phyloP scores from a whole-genome alignment of 2,797 vertebrate genomes.

The Sorex maritimensis region DNA sequence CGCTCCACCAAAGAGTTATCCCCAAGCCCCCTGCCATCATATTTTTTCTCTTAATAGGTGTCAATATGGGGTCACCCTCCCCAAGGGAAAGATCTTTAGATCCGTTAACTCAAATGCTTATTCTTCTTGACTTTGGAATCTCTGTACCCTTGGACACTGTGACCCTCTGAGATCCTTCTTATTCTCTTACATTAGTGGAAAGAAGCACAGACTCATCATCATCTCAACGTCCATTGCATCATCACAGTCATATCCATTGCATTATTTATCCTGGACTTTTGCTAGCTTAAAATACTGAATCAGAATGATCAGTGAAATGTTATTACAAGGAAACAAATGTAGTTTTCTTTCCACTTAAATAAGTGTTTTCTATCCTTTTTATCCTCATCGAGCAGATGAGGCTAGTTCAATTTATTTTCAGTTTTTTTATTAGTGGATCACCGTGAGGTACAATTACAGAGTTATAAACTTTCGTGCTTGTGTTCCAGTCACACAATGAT shows the following conservation, averaged over 20 bases:
- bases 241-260: neutral
- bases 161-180: neutral
- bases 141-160: neutral
- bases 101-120: slow-evolving; percentile 5
- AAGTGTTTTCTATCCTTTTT: slow-evolving; percentile 49
- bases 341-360: slow-evolving; percentile 24
- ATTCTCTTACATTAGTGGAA: neutral
- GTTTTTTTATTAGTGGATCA: too few relatives aligned
- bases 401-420: too few relatives aligned
- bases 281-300: slow-evolving; percentile 48
- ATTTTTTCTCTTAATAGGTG: neutral
- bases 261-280: neutral
- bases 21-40: neutral
- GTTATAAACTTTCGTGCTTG: too few relatives aligned
- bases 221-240: neutral
- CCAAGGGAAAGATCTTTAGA: neutral
- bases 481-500: too few relatives aligned
- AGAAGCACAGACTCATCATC: too few relatives aligned
- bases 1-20: too few relatives aligned
- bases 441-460: too few relatives aligned
- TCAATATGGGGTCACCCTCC: neutral
- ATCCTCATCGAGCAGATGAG: neutral
- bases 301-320: slow-evolving; percentile 1
- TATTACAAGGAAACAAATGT: slow-evolving; percentile 12
- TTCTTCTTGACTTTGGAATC: neutral